These are phyloP conservation scores for Apoderus coryli DNA, from an alignment of 2,888 invertebrate species.

Conservation along the genomic window DNA sequence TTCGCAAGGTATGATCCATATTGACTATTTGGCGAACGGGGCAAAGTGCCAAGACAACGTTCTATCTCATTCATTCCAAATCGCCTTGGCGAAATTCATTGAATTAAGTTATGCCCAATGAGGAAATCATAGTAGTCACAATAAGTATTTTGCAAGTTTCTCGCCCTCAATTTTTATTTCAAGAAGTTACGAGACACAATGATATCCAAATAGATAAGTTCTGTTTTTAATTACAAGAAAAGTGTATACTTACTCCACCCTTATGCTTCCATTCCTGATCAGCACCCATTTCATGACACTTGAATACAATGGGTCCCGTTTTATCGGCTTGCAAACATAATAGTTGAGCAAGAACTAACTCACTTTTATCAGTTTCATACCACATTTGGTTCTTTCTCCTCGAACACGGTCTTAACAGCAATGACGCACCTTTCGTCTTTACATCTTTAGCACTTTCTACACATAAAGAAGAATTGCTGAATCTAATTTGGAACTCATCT, in stretches of 20 bases:
- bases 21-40: no score
- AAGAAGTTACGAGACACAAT: no score
- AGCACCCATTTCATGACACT: constrained; percentile 86
- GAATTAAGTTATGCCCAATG: no score
- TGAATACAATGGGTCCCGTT: constrained; percentile 54
- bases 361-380: constrained; percentile 72
- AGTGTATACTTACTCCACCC: constrained; percentile 40
- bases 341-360: constrained; percentile 69
- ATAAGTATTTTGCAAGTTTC: no score
- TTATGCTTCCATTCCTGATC: constrained; percentile 87
- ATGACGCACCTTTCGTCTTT: constrained; percentile 49
- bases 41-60: no score
- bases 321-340: constrained; percentile 71
- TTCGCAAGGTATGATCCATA: no score
- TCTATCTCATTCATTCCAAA: no score
- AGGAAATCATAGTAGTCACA: constrained; percentile 8
- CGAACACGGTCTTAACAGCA: constrained; percentile 52
- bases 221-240: no score
- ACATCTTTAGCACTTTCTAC: constrained; percentile 63
- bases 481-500: constrained; percentile 51
- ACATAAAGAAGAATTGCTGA: constrained; percentile 60
- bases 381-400: constrained; percentile 62
- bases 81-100: no score
- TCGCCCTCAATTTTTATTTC: neutral
- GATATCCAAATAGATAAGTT: no score